These are phyloP conservation scores for Podilymbus podiceps DNA, from an alignment of 2,113 vertebrate species.

Conservation along the genomic window DNA sequence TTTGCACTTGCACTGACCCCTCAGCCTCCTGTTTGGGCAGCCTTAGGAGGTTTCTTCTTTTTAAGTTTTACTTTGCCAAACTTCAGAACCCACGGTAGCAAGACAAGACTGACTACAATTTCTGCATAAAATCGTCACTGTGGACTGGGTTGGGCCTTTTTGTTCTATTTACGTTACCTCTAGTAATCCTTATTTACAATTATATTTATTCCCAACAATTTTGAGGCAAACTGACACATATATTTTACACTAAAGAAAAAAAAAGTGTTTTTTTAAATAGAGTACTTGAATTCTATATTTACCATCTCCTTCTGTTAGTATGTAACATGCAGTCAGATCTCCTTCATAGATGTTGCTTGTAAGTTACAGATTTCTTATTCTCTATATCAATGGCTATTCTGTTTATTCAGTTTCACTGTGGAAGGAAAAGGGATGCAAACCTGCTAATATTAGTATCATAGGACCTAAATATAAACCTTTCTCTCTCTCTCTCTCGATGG, in stretches of 20 bases:
- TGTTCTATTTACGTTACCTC: not conserved
- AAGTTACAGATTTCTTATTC: not conserved
- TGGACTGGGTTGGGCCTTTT: not conserved
- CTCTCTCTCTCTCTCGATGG: not conserved
- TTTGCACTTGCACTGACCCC: not conserved
- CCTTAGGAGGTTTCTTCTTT: not conserved
- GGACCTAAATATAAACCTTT: not conserved
- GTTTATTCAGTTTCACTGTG: not conserved
- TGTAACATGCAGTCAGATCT: not conserved
- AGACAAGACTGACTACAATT: not conserved
- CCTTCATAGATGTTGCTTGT: not conserved
- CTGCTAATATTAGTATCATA: not conserved
- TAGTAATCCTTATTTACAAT: not conserved
- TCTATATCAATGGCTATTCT: not conserved
- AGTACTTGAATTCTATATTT: not conserved
- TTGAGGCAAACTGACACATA: not conserved
- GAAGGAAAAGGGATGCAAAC: not conserved
- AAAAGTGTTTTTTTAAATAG: not conserved
- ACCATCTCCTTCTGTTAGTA: not conserved
- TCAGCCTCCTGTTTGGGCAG: not conserved
- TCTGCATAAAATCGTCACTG: not conserved
- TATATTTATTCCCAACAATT: not conserved
- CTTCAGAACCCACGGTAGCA: not conserved
- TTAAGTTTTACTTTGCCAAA: not conserved
- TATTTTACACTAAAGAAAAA: not conserved